These are phyloP conservation scores for Chiridota heheva DNA, from an alignment of 35 echinoderm and acorn worm species.

Conservation along the genomic window DNA sequence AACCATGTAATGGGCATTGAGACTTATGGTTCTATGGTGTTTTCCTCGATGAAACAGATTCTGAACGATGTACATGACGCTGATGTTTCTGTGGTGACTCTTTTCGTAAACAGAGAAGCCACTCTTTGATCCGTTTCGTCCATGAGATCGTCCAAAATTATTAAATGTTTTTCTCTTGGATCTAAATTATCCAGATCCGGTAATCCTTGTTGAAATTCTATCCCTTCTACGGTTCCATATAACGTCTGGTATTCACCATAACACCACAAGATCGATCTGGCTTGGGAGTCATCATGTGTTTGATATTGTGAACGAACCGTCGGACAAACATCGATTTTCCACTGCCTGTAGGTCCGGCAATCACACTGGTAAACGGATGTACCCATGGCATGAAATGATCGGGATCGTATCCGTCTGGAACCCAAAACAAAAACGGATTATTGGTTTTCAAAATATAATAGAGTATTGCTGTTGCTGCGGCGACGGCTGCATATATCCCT, in stretches of 20 bases:
- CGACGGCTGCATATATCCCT: too few species aligned
- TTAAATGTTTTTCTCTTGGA: slow-evolving; percentile 26
- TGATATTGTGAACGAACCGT: not conserved
- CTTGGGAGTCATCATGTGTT: not conserved
- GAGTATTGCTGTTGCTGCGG: too few species aligned
- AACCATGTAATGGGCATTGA: slow-evolving; percentile 51
- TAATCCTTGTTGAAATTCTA: slow-evolving; percentile 49
- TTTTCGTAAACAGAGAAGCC: slow-evolving; percentile 48
- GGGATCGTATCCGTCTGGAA: too few species aligned
- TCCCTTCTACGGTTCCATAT: slow-evolving; percentile 11
- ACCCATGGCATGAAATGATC: too few species aligned
- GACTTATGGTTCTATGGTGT: slow-evolving; percentile 54
- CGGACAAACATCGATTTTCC: slow-evolving; percentile 63
- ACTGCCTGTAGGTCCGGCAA: slow-evolving; percentile 43
- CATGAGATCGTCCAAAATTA: slow-evolving; percentile 60
- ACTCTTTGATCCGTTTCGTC: slow-evolving; percentile 35
- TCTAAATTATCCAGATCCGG: slow-evolving; percentile 27
- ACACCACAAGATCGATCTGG: slow-evolving; percentile 63
- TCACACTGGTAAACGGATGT: too few species aligned
- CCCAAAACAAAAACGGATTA: too few species aligned
- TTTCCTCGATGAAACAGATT: slow-evolving; percentile 63
- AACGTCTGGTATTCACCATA: slow-evolving; percentile 60
- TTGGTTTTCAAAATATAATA: too few species aligned
- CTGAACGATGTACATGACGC: slow-evolving; percentile 60
- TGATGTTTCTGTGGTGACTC: slow-evolving; percentile 49